Base-by-base conservation (phyloP, 2,888 invertebrate genomes). In the Cantharis flavilabris region DNA sequence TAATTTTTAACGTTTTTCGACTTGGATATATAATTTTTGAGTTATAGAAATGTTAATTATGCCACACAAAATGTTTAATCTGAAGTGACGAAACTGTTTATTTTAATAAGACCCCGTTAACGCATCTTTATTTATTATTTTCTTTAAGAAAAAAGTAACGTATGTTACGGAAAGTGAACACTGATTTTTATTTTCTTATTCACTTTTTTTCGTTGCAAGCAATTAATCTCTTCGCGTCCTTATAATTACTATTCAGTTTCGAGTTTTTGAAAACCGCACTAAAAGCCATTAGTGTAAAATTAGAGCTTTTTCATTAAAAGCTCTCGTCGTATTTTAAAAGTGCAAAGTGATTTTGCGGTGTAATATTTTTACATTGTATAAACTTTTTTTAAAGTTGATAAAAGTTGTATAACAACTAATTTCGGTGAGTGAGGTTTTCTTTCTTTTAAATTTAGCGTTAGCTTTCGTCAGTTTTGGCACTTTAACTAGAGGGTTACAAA, bases 181-280 rank as follows among this genome's bases (percentile, higher is more conserved):
- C 23, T 23, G 65, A 67, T 67, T 67, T 64, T 67, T 23, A 18
- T 67, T 18, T 23, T 67, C 65, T 67, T 67, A 49, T 67, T 23
- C 18, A 20, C 23, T 67, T 67, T 67, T 65, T 67, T 67, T 67
- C 3, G 13, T 67, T 23, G 13, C 11, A 13, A 18, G 4, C 65
- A 67, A 23, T 65, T 63, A 72, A 71, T 71, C 63, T 71, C 64
- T n/a, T 64, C 20, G 49, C n/a, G 62, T 72, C 70, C n/a, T 63
- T 67, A 20, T 63, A 72, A 72, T 75, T 76, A 69, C 72, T n/a
- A 69, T 69, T 76, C 69, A 69, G 49, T 64, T 72, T 69, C 30
- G 28, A 28, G 63, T 33, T 73, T 70, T 76, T 73, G 67, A 77
- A 74, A 77, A 77, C 72, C 69, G 69, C 75, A 77, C 70, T 75